Conservation (phyloP, 2,113 vertebrate genomes). For the Eulemur rufifrons region DNA sequence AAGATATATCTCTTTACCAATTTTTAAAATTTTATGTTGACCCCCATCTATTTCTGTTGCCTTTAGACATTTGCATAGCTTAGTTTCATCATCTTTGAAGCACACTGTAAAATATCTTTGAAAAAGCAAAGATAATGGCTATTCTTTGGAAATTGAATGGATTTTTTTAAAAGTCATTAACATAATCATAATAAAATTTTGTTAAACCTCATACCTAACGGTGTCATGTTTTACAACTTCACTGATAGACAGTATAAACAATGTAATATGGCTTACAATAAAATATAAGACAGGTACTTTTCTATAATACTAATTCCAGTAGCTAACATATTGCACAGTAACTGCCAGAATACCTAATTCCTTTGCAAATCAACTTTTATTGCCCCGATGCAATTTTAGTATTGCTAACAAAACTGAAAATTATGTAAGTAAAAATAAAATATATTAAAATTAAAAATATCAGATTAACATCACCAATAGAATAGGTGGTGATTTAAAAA, state of each 20-base stretch:
- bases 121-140: constrained; percentile 9
- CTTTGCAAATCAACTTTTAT: neutral
- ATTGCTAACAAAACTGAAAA: constrained; percentile 16
- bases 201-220: neutral
- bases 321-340: neutral
- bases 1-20: neutral
- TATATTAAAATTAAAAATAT: neutral
- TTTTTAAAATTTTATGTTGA: neutral
- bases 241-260: neutral
- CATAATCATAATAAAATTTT: constrained; percentile 18
- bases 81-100: neutral
- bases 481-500: neutral
- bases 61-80: neutral
- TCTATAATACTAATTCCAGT: neutral
- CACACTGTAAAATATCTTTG: neutral
- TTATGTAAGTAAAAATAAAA: constrained; percentile 9
- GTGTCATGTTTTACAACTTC: neutral
- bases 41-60: neutral
- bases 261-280: neutral
- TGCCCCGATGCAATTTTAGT: neutral
- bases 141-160: neutral
- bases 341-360: neutral
- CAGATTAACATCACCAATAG: neutral
- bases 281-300: neutral
- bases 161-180: constrained; percentile 10